A percentile compares a stretch with the other conserved stretches of the same genome.
Conservation (phyloP, 2,888 invertebrate species). For the Endomychus coccineus region DNA sequence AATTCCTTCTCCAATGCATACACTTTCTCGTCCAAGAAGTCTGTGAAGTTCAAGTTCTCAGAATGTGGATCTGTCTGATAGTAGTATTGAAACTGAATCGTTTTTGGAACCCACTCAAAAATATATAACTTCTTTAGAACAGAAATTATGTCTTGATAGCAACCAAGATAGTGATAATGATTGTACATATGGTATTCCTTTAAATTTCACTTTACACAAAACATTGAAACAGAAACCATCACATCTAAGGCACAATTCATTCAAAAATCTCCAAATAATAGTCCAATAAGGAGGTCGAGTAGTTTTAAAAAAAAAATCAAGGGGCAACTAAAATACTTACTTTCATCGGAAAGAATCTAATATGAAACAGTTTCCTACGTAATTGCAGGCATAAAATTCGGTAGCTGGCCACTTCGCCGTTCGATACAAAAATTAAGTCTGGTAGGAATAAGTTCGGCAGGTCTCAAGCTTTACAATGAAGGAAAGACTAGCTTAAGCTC, state of each 20-base stretch:
- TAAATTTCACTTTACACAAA: constrained; percentile 43
- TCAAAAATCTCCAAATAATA: constrained; percentile 42
- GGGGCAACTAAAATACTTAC: too few species aligned
- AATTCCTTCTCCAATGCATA: constrained; percentile 72
- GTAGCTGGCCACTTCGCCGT: too few species aligned
- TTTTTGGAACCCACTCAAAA: constrained; percentile 58
- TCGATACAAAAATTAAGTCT: too few species aligned
- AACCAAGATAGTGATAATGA: constrained; percentile 39
- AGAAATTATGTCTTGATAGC: constrained; percentile 45
- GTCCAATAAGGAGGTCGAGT: constrained; percentile 58
- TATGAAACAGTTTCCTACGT: too few species aligned
- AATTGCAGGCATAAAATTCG: too few species aligned
- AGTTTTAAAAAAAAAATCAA: constrained; percentile 53
- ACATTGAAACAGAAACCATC: constrained; percentile 48
- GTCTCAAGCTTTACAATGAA: too few species aligned
- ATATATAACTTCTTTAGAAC: constrained; percentile 55
- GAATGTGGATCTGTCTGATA: constrained; percentile 42
- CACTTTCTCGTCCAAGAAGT: constrained; percentile 50
- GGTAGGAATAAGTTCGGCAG: too few species aligned
- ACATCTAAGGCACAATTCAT: constrained; percentile 51
- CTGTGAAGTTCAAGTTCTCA: constrained; percentile 35
- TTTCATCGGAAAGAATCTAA: too few species aligned
- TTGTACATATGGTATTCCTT: constrained; percentile 32
- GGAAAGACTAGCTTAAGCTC: too few species aligned
- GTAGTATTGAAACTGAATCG: constrained; percentile 53